Evolutionary conservation across 2,113 vertebrate species (phyloP), one percentile per base, ranked within the genome.

Genomic region (Corythornis vintsioides): DNA sequence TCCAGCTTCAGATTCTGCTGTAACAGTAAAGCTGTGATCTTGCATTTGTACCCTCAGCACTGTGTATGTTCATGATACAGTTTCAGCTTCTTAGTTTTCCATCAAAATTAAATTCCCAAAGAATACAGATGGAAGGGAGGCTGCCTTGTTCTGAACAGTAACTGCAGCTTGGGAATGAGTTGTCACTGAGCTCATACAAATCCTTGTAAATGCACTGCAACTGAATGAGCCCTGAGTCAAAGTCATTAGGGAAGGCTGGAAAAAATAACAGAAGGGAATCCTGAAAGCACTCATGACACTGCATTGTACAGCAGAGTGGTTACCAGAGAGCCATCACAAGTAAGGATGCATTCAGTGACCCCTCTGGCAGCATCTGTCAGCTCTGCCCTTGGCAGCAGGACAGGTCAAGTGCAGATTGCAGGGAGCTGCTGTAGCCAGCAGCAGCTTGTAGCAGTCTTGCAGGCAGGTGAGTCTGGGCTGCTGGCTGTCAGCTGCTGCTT

Each of bases 41-140:
- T 67, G 42, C 53, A 24, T 85, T 92, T 83, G 40, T 38, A 64
- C 25, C 33, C 52, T 67, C 59, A 42, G 10, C 76, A 60, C 26
- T 91, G 72, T 94, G 92, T 90, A 48, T 83, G 24, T 70, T 92
- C 52, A 40, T 77, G 72, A 66, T 77, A 52, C 40, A 72, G 45
- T 88, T 90, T 38, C 69, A 64, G 69, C 75, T 71, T 91, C 66
- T 81, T 75, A 60, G 55, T 79, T 92, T 81, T 78, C 66, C 42
- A 76, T 64, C 61, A 82, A 29, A 82, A 82, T 82, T 64, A 90
- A 78, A 25, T 69, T 88, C 25, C 86, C 16, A 18, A 45, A 59
- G 60, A 64, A 12, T 45, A 42, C 8, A 48, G 16, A 53, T 29
- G 29, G 53, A 72, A 72, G 75, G 75, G 66, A 79, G 79, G 25